Percentiles rank a stretch among this genome's conserved stretches.
Conservation (phyloP, 30 jellyfish, hydroid and myxozoan species). For the Catostylus mosaicus region DNA sequence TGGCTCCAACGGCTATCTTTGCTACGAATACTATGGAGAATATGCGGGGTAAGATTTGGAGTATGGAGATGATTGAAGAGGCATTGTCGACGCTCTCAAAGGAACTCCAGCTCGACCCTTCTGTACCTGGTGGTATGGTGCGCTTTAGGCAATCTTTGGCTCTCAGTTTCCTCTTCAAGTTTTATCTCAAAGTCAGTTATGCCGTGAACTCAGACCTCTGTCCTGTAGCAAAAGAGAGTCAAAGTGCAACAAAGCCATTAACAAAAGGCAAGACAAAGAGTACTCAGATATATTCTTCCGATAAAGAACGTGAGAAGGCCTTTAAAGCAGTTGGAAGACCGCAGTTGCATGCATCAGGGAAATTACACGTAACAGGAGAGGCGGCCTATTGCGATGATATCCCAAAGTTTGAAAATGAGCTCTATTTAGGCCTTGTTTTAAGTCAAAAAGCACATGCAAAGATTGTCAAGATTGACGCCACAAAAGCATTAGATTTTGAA, state of each 20-base stretch:
- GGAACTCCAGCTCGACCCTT: slow-evolving; percentile 32
- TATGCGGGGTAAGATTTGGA: slow-evolving; percentile 35
- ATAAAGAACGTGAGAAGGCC: not conserved
- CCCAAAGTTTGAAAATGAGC: slow-evolving; percentile 45
- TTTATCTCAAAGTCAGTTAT: slow-evolving; percentile 10
- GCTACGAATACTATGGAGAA: slow-evolving; percentile 28
- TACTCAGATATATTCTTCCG: slow-evolving; percentile 13
- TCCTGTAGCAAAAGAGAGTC: not conserved
- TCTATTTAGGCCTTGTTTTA: slow-evolving; percentile 50
- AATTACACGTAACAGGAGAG: slow-evolving; percentile 56
- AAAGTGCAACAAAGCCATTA: slow-evolving; percentile 29
- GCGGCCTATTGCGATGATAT: slow-evolving; percentile 63
- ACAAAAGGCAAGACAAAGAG: slow-evolving; percentile 11
- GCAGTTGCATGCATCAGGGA: slow-evolving; percentile 21
- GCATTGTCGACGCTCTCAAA: not conserved
- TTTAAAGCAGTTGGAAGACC: slow-evolving; percentile 29
- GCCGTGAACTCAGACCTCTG: not conserved
- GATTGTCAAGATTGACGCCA: slow-evolving; percentile 38
- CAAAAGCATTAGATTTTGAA: slow-evolving; percentile 33
- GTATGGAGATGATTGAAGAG: slow-evolving; percentile 19
- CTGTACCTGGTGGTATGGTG: slow-evolving; percentile 59
- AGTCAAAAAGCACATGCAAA: slow-evolving; percentile 64
- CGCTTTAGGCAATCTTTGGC: slow-evolving; percentile 46
- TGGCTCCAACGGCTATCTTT: slow-evolving; percentile 39
- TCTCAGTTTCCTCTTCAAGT: slow-evolving; percentile 45